phyloP scores from a whole-genome alignment of 35 echinoderm and acorn worm species.

The Chiridota heheva region DNA sequence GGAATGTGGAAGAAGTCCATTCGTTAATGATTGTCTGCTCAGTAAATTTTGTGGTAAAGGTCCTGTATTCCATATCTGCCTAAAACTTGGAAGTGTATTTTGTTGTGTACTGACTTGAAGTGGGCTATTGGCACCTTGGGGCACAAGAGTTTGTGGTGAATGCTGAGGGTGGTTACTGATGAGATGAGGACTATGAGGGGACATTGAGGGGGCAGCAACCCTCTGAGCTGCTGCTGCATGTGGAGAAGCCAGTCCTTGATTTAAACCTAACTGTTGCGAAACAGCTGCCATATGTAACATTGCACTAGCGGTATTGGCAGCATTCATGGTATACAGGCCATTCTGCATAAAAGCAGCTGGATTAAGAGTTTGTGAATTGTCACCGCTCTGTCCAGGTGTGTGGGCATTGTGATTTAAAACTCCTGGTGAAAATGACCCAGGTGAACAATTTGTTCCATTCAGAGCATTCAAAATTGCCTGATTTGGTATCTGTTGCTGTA shows the following conservation, averaged over 20 bases:
- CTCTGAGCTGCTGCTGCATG: slow-evolving; percentile 13
- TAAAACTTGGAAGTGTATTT: slow-evolving; percentile 69
- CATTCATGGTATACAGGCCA: slow-evolving; percentile 48
- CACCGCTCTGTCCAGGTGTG: slow-evolving; percentile 18
- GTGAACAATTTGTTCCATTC: slow-evolving; percentile 34
- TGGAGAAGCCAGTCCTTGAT: slow-evolving; percentile 17
- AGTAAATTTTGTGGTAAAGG: slow-evolving; percentile 38
- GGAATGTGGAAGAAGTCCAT: slow-evolving; percentile 42
- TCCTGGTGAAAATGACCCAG: slow-evolving; percentile 40
- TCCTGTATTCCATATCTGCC: slow-evolving; percentile 73
- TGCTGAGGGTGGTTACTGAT: slow-evolving; percentile 65
- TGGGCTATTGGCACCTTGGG: slow-evolving; percentile 17
- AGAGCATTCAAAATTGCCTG: slow-evolving; percentile 32
- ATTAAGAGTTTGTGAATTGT: slow-evolving; percentile 30
- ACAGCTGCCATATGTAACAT: slow-evolving; percentile 53
- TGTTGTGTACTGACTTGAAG: slow-evolving; percentile 27
- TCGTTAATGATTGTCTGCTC: slow-evolving; percentile 1
- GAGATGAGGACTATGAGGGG: slow-evolving; percentile 57
- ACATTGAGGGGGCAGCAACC: slow-evolving; percentile 48
- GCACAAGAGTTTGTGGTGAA: slow-evolving; percentile 52
- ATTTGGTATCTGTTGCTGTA: slow-evolving; percentile 45
- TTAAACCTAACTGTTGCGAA: slow-evolving; percentile 38
- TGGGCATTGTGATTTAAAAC: slow-evolving; percentile 31
- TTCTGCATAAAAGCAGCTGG: slow-evolving; percentile 41
- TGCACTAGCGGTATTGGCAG: slow-evolving; percentile 29